Evolutionary conservation across 30 jellyfish, hydroid and myxozoan species (phyloP).

Genomic region (Hydractinia symbiolongicarpus): DNA sequence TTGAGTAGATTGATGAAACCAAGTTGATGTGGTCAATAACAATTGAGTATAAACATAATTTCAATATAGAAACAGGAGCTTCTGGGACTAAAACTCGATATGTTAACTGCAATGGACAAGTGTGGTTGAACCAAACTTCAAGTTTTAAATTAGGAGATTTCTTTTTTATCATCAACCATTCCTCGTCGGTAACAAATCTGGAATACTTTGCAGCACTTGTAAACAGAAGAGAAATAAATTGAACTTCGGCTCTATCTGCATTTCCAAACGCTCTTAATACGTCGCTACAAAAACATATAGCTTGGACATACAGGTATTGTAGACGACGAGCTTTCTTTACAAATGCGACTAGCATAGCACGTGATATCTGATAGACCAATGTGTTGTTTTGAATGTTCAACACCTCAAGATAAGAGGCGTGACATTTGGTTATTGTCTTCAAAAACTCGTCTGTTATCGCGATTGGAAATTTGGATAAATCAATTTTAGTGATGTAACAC

Average conservation of each 20-base stretch:
- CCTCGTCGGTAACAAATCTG: constrained; percentile 22
- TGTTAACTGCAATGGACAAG: constrained; percentile 43
- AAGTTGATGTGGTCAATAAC: constrained; percentile 40
- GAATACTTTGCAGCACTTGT: constrained; percentile 41
- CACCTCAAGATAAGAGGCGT: constrained; percentile 11
- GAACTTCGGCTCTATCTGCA: constrained; percentile 14
- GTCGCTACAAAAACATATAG: constrained; percentile 36
- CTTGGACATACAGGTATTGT: constrained; percentile 24
- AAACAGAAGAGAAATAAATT: constrained; percentile 34
- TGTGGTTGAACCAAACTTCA: constrained; percentile 40
- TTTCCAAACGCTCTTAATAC: constrained; percentile 27
- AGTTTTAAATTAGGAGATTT: constrained; percentile 32
- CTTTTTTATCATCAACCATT: constrained; percentile 31
- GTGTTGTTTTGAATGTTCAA: constrained; percentile 34
- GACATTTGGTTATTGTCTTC: constrained; percentile 10
- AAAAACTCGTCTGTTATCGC: constrained; percentile 25
- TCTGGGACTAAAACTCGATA: constrained; percentile 32
- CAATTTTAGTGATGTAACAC: constrained; percentile 20
- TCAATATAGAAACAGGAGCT: constrained; percentile 36
- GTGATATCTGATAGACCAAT: constrained; percentile 37
- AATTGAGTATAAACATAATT: constrained; percentile 41
- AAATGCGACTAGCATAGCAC: constrained; percentile 20
- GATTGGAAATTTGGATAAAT: constrained; percentile 47
- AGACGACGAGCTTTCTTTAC: constrained; percentile 29
- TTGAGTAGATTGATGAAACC: constrained; percentile 24